A percentile compares a stretch with the other conserved stretches of the same genome.
phyloP scores from a whole-genome alignment of 1,140 invertebrate species.

The Heterodera schachtii region DNA sequence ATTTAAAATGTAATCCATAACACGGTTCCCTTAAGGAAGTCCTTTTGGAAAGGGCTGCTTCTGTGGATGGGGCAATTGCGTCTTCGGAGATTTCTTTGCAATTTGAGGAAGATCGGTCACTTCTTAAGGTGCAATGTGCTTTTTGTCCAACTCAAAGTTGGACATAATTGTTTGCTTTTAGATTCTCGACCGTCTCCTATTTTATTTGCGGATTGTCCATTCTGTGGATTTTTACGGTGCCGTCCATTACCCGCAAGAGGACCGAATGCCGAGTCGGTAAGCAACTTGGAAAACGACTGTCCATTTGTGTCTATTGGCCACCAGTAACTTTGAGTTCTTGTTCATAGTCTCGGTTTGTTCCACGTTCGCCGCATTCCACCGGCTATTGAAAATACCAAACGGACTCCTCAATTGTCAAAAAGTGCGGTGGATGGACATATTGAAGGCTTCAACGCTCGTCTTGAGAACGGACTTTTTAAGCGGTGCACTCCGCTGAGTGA shows the following conservation, averaged over 20 bases:
- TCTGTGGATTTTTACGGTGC: constrained; percentile 99
- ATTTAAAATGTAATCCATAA: constrained; percentile 71
- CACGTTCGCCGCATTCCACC: constrained; percentile 79
- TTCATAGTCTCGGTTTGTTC: constrained; percentile 77
- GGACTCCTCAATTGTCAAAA: constrained; percentile 53
- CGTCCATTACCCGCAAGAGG: constrained; percentile 97
- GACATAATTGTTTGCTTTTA: constrained; percentile 55
- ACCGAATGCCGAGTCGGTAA: constrained; percentile 94
- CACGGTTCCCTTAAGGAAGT: constrained; percentile 41
- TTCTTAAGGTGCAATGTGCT: constrained; percentile 73
- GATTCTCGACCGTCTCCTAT: constrained; percentile 76
- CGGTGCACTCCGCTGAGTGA: constrained; percentile 73
- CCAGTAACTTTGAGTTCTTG: background rate
- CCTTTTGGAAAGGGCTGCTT: constrained; percentile 65
- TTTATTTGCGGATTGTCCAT: constrained; percentile 94
- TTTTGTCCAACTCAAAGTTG: background rate
- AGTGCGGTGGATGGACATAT: constrained; percentile 74
- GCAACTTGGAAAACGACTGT: background rate
- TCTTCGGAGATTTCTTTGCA: constrained; percentile 68
- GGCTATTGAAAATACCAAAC: constrained; percentile 71
- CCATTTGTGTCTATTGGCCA: too few species aligned
- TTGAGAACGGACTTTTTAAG: constrained; percentile 81
- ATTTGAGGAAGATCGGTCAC: constrained; percentile 78
- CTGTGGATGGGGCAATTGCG: constrained; percentile 67
- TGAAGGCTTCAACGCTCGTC: constrained; percentile 80